phyloP scores from a whole-genome alignment of 2,888 invertebrate genomes.

The Hydropsyche betteni region DNA sequence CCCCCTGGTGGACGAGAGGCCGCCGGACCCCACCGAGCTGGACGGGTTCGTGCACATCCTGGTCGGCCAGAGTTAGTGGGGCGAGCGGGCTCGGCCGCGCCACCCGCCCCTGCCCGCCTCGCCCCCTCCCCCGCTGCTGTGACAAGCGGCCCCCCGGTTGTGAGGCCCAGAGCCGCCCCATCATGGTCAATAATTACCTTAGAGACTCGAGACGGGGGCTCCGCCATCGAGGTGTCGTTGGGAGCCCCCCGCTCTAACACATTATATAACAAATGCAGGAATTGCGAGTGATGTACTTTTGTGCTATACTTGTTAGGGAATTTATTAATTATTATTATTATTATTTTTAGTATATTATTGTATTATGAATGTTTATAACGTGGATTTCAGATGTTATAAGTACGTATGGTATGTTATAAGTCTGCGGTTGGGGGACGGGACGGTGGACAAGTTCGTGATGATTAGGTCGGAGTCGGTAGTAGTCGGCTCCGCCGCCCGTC shows the following conservation, averaged over 20 bases:
- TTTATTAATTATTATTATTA: constrained; percentile 45
- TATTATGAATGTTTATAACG: constrained; percentile 6
- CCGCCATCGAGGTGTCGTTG: constrained; percentile 21
- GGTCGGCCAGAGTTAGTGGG: constrained; percentile 74
- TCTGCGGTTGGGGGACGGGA: not conserved
- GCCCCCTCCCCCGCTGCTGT: constrained; percentile 30
- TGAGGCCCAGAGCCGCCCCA: constrained; percentile 42
- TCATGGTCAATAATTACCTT: constrained; percentile 27
- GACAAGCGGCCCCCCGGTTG: constrained; percentile 44
- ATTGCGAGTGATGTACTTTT: constrained; percentile 51
- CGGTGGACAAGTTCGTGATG: not conserved
- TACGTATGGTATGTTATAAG: constrained; percentile 2
- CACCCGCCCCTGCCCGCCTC: constrained; percentile 47
- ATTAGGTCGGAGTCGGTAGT: not conserved
- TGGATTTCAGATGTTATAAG: constrained; percentile 22
- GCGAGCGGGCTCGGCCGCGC: constrained; percentile 53
- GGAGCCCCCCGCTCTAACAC: constrained; percentile 32
- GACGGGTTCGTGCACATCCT: constrained; percentile 65
- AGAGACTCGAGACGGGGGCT: constrained; percentile 30
- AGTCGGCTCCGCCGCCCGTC: constrained; percentile 27
- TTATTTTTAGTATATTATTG: constrained; percentile 11
- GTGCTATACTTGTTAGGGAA: constrained; percentile 52
- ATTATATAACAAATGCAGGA: constrained; percentile 49
- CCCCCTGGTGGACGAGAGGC: constrained; percentile 48
- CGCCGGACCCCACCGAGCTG: constrained; percentile 55